phyloP scores from a whole-genome alignment of 2,888 invertebrate species.

The Macrosoma leucophasiata region DNA sequence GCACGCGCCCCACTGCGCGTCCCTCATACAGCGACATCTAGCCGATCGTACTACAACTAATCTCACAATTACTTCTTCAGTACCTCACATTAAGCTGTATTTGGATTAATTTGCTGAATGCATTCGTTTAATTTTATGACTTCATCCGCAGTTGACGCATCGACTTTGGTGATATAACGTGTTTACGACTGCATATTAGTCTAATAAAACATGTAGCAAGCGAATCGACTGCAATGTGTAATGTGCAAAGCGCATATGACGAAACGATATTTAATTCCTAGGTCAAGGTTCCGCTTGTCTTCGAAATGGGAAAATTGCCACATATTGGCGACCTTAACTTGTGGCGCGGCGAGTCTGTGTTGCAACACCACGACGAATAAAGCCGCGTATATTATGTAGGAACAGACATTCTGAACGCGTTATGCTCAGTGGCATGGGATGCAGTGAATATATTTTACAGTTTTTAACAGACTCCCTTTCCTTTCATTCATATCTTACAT shows the following conservation, averaged over 20 bases:
- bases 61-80: too few species aligned
- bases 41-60: too few species aligned
- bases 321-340: slow-evolving; percentile 68
- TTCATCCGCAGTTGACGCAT: too few species aligned
- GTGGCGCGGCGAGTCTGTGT: slow-evolving; percentile 54
- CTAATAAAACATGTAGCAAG: too few species aligned
- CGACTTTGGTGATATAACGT: too few species aligned
- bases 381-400: slow-evolving; percentile 27
- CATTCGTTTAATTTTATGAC: too few species aligned
- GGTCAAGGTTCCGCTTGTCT: slow-evolving; percentile 71
- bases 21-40: slow-evolving; percentile 45
- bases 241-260: slow-evolving; percentile 45
- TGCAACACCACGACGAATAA: slow-evolving; percentile 35
- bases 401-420: slow-evolving; percentile 22
- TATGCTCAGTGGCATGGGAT: slow-evolving; percentile 4
- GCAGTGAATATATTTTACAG: too few species aligned
- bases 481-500: too few species aligned
- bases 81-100: too few species aligned
- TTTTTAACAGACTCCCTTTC: too few species aligned
- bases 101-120: too few species aligned
- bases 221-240: slow-evolving; percentile 38
- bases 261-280: slow-evolving; percentile 69
- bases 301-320: slow-evolving; percentile 75
- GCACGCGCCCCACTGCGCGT: slow-evolving; percentile 36
- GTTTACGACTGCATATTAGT: too few species aligned